Evolutionary conservation across 2,797 vertebrate species (phyloP), one percentile per base, ranked within the genome.

Genomic region (Erithacus rubecula): DNA sequence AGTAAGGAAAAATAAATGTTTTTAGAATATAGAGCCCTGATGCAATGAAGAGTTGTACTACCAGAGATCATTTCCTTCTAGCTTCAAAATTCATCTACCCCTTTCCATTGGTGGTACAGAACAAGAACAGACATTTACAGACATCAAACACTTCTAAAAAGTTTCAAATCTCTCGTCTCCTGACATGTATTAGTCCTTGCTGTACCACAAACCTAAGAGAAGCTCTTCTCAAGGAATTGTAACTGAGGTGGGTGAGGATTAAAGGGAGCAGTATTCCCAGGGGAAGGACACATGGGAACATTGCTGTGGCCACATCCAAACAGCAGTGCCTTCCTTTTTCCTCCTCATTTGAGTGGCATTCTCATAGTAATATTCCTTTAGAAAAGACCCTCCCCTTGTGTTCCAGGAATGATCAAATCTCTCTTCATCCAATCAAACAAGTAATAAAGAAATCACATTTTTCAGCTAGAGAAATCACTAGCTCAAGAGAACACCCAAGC

Each of bases 111-210:
- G 22, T 22, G 18, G 52, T 13, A 49, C 15, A 64, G 22, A 67
- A 21, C 12, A 56, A 56, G 47, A n/a, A 2, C 11, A 39, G 19
- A 6, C 26, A 36, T 37, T 65, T 90, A 23, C 23, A 53, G 52
- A 53, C 52, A 72, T 2, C 8, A 78, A 71, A 51, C 9, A n/a
- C 9, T 47, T 59, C 11, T 17, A 0, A 39, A 24, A n/a, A 36
- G 30, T 8, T 11, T 8, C 52, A 55, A 6, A 41, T 68, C n/a
- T 70, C 51, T 58, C 26, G 10, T 12, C 13, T 63, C 17, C 24
- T 60, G 30, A 27, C 26, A 17, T 2, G 2, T 15, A 2, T 44
- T 44, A 21, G 6, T 49, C 17, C 34, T 56, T 0, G 0, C 21
- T 79, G 43, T 69, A 29, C 19, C 32, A 47, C 17, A 46, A 82